phyloP scores from a whole-genome alignment of 37 sponge, comb jelly and placozoan genomes.

The Chondrilla cf. caribensis region DNA sequence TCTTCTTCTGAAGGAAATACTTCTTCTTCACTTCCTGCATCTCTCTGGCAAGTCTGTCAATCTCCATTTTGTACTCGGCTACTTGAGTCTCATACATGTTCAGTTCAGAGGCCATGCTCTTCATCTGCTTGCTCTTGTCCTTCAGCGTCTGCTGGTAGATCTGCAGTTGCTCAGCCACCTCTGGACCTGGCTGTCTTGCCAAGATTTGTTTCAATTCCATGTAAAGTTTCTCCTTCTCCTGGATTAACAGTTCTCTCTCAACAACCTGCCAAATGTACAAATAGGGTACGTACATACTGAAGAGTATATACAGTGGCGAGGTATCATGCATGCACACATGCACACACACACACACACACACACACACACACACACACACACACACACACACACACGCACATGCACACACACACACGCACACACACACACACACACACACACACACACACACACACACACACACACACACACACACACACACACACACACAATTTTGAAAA shows the following conservation, averaged over 20 bases:
- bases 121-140: constrained; percentile 99
- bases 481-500: not conserved
- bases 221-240: constrained; percentile 99
- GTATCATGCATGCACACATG: not conserved
- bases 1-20: constrained; percentile 95
- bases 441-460: too few relatives aligned
- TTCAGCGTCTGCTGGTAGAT: constrained; percentile 99
- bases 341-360: too few relatives aligned
- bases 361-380: too few relatives aligned
- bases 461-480: not conserved
- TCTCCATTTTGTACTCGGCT: constrained; percentile 88
- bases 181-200: constrained; percentile 98
- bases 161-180: constrained; percentile 97
- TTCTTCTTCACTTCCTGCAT: constrained; percentile 99
- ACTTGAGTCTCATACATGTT: constrained; percentile 99
- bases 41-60: constrained; percentile 89
- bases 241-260: constrained; percentile 95
- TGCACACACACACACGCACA: too few relatives aligned
- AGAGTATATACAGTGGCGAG: not conserved
- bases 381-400: too few relatives aligned
- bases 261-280: constrained; percentile 87
- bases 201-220: constrained; percentile 96
- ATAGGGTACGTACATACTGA: not conserved
- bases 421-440: too few relatives aligned
- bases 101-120: constrained; percentile 98